Conservation (phyloP, 64 coral and sea anemone genomes). For the Dendrophyllia cribrosa region DNA sequence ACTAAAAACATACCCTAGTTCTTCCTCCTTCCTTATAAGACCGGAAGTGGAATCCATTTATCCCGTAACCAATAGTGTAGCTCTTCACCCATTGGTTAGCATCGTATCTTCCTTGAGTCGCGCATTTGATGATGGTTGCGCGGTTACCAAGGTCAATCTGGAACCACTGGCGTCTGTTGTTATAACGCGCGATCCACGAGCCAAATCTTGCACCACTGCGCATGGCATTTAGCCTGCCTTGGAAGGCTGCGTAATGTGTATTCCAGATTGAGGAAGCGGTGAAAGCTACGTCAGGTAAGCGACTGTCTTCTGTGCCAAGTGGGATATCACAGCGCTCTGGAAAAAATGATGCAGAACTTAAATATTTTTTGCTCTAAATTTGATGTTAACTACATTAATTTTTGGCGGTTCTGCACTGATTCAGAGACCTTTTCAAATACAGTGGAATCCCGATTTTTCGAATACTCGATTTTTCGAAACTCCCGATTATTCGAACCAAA, state of each 20-base stretch:
- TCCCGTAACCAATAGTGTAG: conserved; percentile 38
- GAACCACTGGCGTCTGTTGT: conserved; percentile 70
- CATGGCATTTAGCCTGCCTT: conserved; percentile 67
- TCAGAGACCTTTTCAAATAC: no score
- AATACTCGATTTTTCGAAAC: no score
- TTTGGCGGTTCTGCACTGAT: no score
- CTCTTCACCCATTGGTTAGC: conserved; percentile 71
- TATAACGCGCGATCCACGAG: conserved; percentile 75
- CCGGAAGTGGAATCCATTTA: conserved; percentile 36
- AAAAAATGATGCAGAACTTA: neutral
- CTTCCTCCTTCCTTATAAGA: conserved; percentile 60
- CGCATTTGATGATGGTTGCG: conserved; percentile 42
- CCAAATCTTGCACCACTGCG: conserved; percentile 55
- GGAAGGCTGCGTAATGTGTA: conserved; percentile 46
- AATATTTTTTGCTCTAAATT: no score
- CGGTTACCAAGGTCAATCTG: conserved; percentile 66
- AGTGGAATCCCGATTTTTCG: no score
- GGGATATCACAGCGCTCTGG: conserved; percentile 65
- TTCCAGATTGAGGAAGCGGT: conserved; percentile 52
- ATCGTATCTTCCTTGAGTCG: conserved; percentile 68
- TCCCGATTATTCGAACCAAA: no score
- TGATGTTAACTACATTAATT: no score
- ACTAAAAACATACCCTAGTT: conserved; percentile 4
- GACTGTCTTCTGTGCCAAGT: conserved; percentile 73
- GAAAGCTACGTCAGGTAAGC: conserved; percentile 71